Percentiles rank a stretch among this genome's conserved stretches.
Evolutionary conservation across 2,113 vertebrate species (phyloP).

Genomic region (Pangasianodon hypophthalmus): DNA sequence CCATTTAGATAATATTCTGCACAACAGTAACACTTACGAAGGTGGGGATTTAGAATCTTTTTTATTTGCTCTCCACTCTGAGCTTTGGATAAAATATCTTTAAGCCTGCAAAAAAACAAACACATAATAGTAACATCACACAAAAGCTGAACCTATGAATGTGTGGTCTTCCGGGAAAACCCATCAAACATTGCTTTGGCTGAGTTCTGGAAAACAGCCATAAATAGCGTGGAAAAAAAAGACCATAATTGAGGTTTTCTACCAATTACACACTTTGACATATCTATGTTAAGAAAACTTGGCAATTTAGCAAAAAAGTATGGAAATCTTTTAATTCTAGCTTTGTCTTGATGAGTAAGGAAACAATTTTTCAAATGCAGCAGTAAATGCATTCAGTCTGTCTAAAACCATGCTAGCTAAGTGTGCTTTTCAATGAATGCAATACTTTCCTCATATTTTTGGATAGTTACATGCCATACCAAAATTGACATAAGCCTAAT

Average conservation of each 20-base stretch:
- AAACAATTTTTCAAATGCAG: too few species aligned
- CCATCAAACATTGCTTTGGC: neutral
- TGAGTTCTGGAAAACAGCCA: neutral
- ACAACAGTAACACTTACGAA: conserved; percentile 79
- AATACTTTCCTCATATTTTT: too few species aligned
- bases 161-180: neutral
- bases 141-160: neutral
- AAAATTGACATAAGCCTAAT: too few species aligned
- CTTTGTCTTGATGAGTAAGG: too few species aligned
- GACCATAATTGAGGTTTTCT: neutral
- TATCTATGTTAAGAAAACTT: neutral
- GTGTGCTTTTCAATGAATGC: too few species aligned
- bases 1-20: neutral
- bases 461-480: too few species aligned
- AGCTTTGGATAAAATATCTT: conserved; percentile 80
- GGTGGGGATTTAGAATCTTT: conserved; percentile 87
- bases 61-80: conserved; percentile 88
- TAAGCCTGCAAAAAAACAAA: conserved; percentile 73
- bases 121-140: neutral
- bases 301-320: neutral
- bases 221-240: neutral
- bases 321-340: neutral
- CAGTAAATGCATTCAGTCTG: too few species aligned
- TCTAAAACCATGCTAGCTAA: too few species aligned
- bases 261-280: neutral